phyloP scores from a whole-genome alignment of 2,113 vertebrate species.

The Garra rufa region DNA sequence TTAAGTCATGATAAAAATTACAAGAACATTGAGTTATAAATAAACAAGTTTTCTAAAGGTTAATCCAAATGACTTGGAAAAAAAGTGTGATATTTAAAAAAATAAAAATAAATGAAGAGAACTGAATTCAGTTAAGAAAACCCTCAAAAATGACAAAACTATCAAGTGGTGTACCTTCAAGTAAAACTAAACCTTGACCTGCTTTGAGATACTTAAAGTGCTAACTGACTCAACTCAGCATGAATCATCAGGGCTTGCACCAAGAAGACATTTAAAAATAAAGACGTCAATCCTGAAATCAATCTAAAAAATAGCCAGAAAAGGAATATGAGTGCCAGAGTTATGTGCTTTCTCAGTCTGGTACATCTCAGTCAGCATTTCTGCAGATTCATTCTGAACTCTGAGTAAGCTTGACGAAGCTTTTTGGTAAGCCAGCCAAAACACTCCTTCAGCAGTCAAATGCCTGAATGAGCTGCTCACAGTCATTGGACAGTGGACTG shows the following conservation, averaged over 20 bases:
- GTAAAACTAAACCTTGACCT: neutral
- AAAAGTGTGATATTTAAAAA: neutral
- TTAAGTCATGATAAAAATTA: neutral
- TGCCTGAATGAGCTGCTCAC: constrained; percentile 25
- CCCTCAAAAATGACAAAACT: neutral
- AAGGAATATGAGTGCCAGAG: neutral
- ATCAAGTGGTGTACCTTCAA: neutral
- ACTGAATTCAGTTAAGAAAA: neutral
- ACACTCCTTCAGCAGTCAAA: neutral
- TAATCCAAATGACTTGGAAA: neutral
- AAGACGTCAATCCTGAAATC: neutral
- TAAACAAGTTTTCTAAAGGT: neutral
- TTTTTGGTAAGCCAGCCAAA: constrained; percentile 17
- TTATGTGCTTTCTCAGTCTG: neutral
- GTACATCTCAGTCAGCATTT: neutral
- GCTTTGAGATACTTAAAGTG: neutral
- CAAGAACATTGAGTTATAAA: neutral
- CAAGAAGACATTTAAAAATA: neutral
- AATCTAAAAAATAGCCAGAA: neutral
- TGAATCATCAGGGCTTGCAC: neutral
- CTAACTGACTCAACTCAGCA: neutral
- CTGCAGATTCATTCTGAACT: neutral
- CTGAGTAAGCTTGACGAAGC: neutral
- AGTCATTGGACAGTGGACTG: constrained; percentile 5
- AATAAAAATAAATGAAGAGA: neutral